These are phyloP conservation scores for Xestia xanthographa DNA, from an alignment of 2,888 invertebrate genomes.

Conservation along the genomic window DNA sequence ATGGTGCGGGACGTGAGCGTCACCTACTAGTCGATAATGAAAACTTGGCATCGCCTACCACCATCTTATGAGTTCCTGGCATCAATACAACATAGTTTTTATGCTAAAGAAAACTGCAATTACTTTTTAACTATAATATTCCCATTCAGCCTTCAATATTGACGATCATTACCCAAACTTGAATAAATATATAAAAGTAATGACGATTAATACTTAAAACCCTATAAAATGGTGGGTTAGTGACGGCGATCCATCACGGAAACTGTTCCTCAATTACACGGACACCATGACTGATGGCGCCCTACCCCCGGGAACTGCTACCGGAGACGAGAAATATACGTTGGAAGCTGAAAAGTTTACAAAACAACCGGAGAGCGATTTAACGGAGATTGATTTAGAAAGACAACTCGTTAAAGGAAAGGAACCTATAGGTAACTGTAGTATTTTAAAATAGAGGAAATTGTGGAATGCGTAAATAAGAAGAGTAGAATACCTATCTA, in stretches of 20 bases:
- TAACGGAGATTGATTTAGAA: constrained; percentile 25
- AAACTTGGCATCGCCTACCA: constrained; percentile 69
- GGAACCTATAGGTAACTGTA: neutral
- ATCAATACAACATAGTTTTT: constrained; percentile 43
- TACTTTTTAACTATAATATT: constrained; percentile 1
- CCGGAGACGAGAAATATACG: constrained; percentile 26
- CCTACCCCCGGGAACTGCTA: constrained; percentile 36
- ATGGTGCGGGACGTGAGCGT: constrained; percentile 68
- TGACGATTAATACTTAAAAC: constrained; percentile 50
- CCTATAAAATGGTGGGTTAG: constrained; percentile 44
- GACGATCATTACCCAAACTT: neutral
- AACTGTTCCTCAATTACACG: constrained; percentile 60
- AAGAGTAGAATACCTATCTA: neutral
- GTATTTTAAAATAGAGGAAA: neutral
- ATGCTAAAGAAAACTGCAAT: constrained; percentile 3
- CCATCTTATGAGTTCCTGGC: constrained; percentile 73
- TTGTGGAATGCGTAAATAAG: neutral
- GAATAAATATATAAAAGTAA: constrained; percentile 47
- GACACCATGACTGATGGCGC: constrained; percentile 64
- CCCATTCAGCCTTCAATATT: neutral
- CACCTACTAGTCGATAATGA: constrained; percentile 73
- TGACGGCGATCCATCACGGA: constrained; percentile 59
- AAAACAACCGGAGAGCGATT: constrained; percentile 23
- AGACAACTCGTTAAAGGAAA: constrained; percentile 14
- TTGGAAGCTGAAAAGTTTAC: constrained; percentile 25